A percentile compares a stretch with the other conserved stretches of the same genome.
Conservation (phyloP, 2,113 vertebrate species). For the Oreamnos americanus region DNA sequence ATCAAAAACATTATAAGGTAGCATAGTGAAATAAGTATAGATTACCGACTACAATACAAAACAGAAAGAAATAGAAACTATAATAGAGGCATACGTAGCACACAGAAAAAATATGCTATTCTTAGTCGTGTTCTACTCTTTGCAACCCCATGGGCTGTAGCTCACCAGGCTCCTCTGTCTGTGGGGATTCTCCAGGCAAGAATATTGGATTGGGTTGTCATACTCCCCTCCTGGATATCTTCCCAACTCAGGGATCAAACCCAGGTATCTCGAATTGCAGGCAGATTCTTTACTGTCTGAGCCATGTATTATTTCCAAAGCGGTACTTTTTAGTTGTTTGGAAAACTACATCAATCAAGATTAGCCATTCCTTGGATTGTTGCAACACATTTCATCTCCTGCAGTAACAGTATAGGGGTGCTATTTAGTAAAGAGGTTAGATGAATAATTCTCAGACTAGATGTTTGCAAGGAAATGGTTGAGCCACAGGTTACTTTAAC, state of each 20-base stretch:
- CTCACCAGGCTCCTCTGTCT: background rate
- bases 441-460: background rate
- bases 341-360: background rate
- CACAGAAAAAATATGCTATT: background rate
- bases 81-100: background rate
- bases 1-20: background rate
- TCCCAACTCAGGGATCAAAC: background rate
- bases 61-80: background rate
- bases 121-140: background rate
- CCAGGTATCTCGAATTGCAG: background rate
- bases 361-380: background rate
- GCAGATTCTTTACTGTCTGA: background rate
- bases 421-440: background rate
- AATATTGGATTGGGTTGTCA: background rate
- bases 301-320: background rate
- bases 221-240: background rate
- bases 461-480: background rate
- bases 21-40: background rate
- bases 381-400: background rate
- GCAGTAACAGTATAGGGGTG: background rate
- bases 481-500: background rate
- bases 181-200: background rate
- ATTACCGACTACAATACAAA: background rate
- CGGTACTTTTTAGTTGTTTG: background rate
- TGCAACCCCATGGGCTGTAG: background rate